phyloP scores from a whole-genome alignment of 1,140 invertebrate species.

The Lithobius niger region DNA sequence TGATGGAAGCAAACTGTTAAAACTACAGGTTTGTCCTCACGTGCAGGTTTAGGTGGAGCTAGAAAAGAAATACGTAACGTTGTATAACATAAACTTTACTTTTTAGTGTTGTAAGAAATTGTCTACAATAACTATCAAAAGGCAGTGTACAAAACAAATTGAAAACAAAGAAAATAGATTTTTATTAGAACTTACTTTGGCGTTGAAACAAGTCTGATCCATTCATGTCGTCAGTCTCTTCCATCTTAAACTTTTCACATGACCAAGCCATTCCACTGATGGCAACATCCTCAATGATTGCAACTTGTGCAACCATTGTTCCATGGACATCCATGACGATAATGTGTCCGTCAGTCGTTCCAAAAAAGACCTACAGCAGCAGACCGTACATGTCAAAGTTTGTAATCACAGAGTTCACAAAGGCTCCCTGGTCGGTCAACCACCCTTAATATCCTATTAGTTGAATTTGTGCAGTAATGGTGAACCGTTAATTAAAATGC shows the following conservation, averaged over 20 bases:
- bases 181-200: too few species aligned
- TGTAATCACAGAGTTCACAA: too few species aligned
- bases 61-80: background rate
- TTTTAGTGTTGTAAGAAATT: too few species aligned
- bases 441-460: too few species aligned
- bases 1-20: constrained; percentile 77
- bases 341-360: constrained; percentile 80
- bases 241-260: constrained; percentile 97
- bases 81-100: too few species aligned
- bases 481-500: too few species aligned
- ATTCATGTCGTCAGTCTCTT: constrained; percentile 74
- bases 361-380: constrained; percentile 67
- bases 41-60: background rate
- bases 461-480: too few species aligned
- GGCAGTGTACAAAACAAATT: too few species aligned
- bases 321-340: constrained; percentile 94
- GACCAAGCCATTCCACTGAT: constrained; percentile 90
- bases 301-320: constrained; percentile 82
- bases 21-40: constrained; percentile 30
- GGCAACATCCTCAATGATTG: constrained; percentile 53
- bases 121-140: too few species aligned
- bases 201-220: too few species aligned
- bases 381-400: background rate
- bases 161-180: too few species aligned
- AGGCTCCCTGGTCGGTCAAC: too few species aligned